Conservation (phyloP, 1,140 invertebrate species). For the Eueides isabella region DNA sequence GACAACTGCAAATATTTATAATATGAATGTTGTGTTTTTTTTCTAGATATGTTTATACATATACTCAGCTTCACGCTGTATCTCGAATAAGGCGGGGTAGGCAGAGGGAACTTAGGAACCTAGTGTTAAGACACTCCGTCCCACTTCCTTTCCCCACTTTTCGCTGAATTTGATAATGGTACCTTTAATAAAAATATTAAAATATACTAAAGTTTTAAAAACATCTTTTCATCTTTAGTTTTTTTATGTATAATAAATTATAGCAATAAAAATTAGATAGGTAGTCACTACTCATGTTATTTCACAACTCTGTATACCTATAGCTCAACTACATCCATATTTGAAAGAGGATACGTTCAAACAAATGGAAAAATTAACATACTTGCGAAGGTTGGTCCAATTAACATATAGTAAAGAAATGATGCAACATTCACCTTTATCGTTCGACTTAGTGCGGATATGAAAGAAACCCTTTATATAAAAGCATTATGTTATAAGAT, state of each 20-base stretch:
- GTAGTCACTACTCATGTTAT: not conserved
- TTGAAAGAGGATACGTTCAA: conserved; percentile 7
- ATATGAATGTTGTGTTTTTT: not conserved
- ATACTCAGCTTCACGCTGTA: too few relatives aligned
- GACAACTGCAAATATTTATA: not conserved
- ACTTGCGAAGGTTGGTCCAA: conserved; percentile 24
- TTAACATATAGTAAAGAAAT: conserved; percentile 23
- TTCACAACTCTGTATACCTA: not conserved
- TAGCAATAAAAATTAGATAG: not conserved
- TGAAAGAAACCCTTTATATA: conserved; percentile 8
- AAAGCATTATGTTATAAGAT: not conserved
- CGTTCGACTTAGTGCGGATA: conserved; percentile 9
- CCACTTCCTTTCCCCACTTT: too few relatives aligned
- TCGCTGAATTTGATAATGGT: too few relatives aligned
- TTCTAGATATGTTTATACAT: too few relatives aligned
- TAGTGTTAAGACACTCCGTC: too few relatives aligned
- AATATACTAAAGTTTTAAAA: too few relatives aligned
- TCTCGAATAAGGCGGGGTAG: too few relatives aligned
- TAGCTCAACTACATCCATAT: conserved; percentile 1
- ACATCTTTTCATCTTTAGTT: too few relatives aligned
- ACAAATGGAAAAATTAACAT: conserved; percentile 27
- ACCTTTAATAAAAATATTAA: too few relatives aligned
- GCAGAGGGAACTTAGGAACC: too few relatives aligned
- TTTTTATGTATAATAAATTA: not conserved
- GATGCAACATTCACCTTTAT: conserved; percentile 32